A percentile compares a stretch with the other conserved stretches of the same genome.
phyloP scores from a whole-genome alignment of 2,113 vertebrate genomes.

The Atlantisia rogersi region DNA sequence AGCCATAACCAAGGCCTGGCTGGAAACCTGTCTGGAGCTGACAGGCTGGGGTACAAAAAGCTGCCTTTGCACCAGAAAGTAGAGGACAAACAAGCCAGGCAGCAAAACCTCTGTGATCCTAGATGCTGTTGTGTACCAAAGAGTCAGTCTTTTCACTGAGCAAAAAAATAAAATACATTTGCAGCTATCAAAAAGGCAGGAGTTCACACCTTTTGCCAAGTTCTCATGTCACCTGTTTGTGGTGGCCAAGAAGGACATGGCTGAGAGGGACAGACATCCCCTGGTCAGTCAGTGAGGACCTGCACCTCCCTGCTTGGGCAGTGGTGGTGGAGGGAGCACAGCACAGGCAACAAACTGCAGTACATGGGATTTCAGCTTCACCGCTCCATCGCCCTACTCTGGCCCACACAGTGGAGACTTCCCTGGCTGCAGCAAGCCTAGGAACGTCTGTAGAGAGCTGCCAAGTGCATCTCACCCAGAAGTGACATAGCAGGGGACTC shows the following conservation, averaged over 20 bases:
- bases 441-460: fast-evolving
- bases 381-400: no score
- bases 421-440: not conserved
- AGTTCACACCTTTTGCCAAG: not conserved
- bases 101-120: not conserved
- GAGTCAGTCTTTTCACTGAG: not conserved
- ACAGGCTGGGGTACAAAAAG: not conserved
- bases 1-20: not conserved
- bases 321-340: fast-evolving
- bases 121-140: fast-evolving
- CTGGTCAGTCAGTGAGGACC: fast-evolving
- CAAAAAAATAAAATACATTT: not conserved
- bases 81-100: not conserved
- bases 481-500: not conserved
- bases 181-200: not conserved
- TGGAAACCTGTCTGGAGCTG: not conserved
- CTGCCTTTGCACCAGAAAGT: not conserved
- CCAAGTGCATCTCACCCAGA: not conserved
- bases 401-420: fast-evolving
- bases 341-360: not conserved
- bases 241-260: not conserved
- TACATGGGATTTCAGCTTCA: fast-evolving
- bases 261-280: not conserved
- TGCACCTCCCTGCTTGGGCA: fast-evolving
- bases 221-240: not conserved